Evolutionary conservation across 2,113 vertebrate genomes (phyloP), one percentile per base, ranked within the genome.

Genomic region (Trichechus manatus): DNA sequence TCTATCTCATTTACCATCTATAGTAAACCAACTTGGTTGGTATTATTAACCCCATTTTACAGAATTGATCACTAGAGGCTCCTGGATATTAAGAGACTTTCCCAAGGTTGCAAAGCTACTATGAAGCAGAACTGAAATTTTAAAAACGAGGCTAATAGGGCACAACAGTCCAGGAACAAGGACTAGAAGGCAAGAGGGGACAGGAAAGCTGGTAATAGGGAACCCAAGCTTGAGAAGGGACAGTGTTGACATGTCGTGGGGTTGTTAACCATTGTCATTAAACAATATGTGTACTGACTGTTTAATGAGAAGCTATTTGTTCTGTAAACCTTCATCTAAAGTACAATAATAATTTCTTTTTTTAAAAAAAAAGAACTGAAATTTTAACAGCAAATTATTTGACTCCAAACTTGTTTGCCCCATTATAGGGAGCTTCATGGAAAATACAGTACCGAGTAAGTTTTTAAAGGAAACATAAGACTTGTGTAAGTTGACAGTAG

Each of bases 361-460:
- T 39, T 39, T 39, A 39, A 39, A 39, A 39, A 39, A 39, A 39
- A 39, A 94, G 25, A 84, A 81, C 3, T 59, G 64, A 75, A 56
- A 92, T 96, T 96, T 78, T 68, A 93, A 82, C 9, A 53, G 39
- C 95, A 93, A 75, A 59, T 66, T 39, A 22, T n/a, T 90, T 92
- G 59, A 93, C 78, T 84, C 42, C 27, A 31, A 82, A 79, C 9
- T 63, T 83, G 22, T 70, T 96, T 91, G 42, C 56, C 33, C 79
- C 31, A 39, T 74, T 78, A 74, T 77, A 39, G 86, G 88, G 68
- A 85, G 64, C 63, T 83, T 90, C 33, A 66, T 87, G 80, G 63
- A 91, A 95, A 90, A 93, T 47, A 77, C 8, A 91, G 87, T 61
- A 80, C 39, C 78, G 36, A 63, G 10, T 1, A 59, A 79, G 25